Percentiles rank a stretch among this genome's conserved stretches.
These are phyloP conservation scores for Oryzaephilus surinamensis DNA, from an alignment of 1,140 invertebrate species.

Conservation along the genomic window DNA sequence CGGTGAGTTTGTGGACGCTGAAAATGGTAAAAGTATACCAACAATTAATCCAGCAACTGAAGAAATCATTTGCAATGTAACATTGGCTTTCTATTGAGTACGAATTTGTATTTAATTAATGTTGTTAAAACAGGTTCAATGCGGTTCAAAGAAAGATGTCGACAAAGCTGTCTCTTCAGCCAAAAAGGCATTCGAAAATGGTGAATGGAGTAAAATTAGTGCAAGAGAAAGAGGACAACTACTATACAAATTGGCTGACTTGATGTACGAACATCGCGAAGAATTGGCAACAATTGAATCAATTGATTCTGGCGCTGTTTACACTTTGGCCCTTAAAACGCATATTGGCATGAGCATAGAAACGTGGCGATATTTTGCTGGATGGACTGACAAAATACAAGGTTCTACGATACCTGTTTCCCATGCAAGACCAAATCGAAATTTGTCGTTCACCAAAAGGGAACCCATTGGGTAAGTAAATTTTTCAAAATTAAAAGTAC, in stretches of 20 bases:
- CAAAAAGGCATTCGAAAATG: conserved; percentile 74
- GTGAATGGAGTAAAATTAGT: conserved; percentile 82
- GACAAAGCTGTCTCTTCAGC: conserved; percentile 79
- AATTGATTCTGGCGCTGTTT: conserved; percentile 89
- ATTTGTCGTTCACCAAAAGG: conserved; percentile 76
- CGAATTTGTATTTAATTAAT: background rate
- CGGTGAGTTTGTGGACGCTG: conserved; percentile 77
- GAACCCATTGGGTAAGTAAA: conserved; percentile 69
- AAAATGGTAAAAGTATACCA: conserved; percentile 49
- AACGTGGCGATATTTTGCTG: conserved; percentile 85
- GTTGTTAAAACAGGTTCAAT: conserved; percentile 48
- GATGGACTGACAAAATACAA: conserved; percentile 91
- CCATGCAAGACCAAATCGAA: conserved; percentile 80
- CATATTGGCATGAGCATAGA: conserved; percentile 91
- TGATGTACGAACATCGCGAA: conserved; percentile 90
- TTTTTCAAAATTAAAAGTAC: conserved; percentile 1
- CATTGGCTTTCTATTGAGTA: too few relatives aligned
- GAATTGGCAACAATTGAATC: conserved; percentile 88
- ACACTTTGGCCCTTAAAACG: conserved; percentile 89
- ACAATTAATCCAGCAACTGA: conserved; percentile 83
- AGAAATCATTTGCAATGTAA: conserved; percentile 59
- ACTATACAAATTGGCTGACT: conserved; percentile 70
- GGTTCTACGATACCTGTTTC: conserved; percentile 84
- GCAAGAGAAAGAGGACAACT: conserved; percentile 68
- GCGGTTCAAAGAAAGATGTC: conserved; percentile 69